Conservation (phyloP, 2,113 vertebrate species). For the Upupa epops region DNA sequence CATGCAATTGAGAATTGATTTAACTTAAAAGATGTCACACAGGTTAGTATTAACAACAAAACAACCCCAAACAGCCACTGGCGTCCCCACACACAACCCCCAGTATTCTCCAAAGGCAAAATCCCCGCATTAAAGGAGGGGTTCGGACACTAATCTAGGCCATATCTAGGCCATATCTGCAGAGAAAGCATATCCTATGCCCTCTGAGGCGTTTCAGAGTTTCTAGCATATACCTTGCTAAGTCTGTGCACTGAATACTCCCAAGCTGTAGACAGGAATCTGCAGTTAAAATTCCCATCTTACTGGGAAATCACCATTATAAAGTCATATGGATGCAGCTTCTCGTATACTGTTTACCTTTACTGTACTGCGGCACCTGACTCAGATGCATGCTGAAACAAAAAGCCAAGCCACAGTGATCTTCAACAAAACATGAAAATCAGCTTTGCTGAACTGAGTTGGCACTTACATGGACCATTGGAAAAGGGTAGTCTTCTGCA, state of each 20-base stretch:
- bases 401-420: not conserved
- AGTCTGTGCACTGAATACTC: not conserved
- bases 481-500: conserved; percentile 74
- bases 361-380: not conserved
- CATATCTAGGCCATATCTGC: not conserved
- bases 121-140: not conserved
- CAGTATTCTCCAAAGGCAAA: not conserved
- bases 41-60: not conserved
- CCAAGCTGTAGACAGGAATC: not conserved
- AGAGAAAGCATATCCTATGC: not conserved
- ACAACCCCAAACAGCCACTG: not conserved
- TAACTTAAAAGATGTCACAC: not conserved
- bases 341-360: not conserved
- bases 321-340: not conserved
- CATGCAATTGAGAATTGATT: not conserved
- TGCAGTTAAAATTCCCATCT: not conserved
- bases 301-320: not conserved
- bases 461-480: conserved; percentile 73
- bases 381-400: not conserved
- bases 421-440: not conserved
- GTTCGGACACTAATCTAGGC: not conserved
- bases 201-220: not conserved
- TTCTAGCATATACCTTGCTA: not conserved
- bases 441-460: conserved; percentile 10
- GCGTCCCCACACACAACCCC: not conserved